phyloP scores from a whole-genome alignment of 2,113 vertebrate genomes.

The Prochilodus magdalenae region DNA sequence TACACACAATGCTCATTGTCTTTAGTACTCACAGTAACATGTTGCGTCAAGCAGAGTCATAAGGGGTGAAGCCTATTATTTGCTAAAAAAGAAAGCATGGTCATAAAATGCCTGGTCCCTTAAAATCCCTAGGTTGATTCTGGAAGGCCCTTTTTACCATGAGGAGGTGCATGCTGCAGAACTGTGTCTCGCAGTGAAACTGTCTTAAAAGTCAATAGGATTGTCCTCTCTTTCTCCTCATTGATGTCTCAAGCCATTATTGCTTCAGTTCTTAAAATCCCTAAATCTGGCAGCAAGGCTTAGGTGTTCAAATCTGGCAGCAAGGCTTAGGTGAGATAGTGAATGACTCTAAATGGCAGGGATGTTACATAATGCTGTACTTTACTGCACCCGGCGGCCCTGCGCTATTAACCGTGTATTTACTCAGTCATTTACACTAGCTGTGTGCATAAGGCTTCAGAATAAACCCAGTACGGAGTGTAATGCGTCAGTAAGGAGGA shows the following conservation, averaged over 20 bases:
- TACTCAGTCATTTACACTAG: background rate
- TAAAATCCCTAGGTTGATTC: no score
- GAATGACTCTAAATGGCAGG: background rate
- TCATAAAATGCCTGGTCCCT: no score
- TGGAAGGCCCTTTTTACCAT: no score
- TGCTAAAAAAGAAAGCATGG: no score
- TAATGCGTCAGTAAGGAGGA: background rate
- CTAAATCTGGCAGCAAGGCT: background rate
- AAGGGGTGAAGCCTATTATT: no score
- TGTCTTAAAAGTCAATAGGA: background rate
- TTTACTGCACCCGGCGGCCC: background rate
- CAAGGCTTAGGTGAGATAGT: background rate
- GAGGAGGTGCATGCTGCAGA: no score
- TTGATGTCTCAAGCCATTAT: background rate
- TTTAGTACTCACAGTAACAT: no score
- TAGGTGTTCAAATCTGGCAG: background rate
- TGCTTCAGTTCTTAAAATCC: no score
- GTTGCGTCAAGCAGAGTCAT: no score
- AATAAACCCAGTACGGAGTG: background rate
- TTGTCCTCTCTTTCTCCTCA: background rate
- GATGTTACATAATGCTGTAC: conserved; percentile 4
- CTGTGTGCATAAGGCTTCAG: background rate
- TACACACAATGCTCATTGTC: no score
- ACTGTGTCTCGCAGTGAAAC: no score
- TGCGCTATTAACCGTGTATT: conserved; percentile 6